Evolutionary conservation across 1,140 invertebrate genomes (phyloP).

Genomic region (Bombus pascuorum): DNA sequence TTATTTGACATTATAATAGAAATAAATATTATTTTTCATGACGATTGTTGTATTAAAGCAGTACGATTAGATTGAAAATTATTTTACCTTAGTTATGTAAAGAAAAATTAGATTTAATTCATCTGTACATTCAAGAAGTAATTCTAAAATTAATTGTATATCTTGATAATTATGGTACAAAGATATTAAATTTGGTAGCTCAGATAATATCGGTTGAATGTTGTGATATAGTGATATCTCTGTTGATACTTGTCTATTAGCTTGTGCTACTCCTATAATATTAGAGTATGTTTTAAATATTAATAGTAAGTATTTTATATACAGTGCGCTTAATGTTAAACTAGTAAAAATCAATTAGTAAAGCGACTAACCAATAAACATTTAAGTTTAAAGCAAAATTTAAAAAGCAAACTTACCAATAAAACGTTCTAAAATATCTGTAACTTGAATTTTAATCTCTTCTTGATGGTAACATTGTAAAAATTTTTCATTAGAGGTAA

Average conservation of each 20-base stretch:
- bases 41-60: not conserved
- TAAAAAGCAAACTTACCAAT: conserved; percentile 80
- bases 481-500: conserved; percentile 85
- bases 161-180: conserved; percentile 92
- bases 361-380: too few relatives aligned
- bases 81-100: conserved; percentile 84
- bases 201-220: conserved; percentile 85
- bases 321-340: not conserved
- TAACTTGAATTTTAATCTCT: conserved; percentile 84
- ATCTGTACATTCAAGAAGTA: conserved; percentile 88
- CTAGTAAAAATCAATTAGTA: not conserved
- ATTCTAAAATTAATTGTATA: conserved; percentile 89
- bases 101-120: conserved; percentile 76
- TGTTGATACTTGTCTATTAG: conserved; percentile 83
- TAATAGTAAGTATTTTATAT: conserved; percentile 1
- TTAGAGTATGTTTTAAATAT: not conserved
- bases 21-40: conserved; percentile 38
- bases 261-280: conserved; percentile 84
- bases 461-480: conserved; percentile 84
- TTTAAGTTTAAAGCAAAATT: too few relatives aligned
- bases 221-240: conserved; percentile 86
- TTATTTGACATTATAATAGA: conserved; percentile 2
- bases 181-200: conserved; percentile 87
- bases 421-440: conserved; percentile 86
- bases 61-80: conserved; percentile 15